These are phyloP conservation scores for Corythoichthys intestinalis DNA, from an alignment of 2,113 vertebrate genomes.

Conservation along the genomic window DNA sequence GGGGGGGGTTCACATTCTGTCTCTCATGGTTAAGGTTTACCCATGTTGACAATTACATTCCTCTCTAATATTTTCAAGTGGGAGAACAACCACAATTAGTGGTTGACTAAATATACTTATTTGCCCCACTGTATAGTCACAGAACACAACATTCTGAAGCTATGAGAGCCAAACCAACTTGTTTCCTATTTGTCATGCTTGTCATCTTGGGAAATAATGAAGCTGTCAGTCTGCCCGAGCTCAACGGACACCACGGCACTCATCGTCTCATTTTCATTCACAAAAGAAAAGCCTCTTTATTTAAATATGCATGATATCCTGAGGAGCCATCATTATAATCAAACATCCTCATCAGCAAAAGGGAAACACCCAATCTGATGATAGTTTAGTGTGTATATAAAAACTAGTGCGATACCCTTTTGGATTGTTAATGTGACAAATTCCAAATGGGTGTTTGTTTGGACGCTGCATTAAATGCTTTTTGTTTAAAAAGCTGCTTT, in stretches of 20 bases:
- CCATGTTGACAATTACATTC: too few relatives aligned
- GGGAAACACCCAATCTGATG: background rate
- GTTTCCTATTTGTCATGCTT: conserved; percentile 4
- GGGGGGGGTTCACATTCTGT: too few relatives aligned
- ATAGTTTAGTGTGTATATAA: background rate
- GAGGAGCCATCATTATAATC: background rate
- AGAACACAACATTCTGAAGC: too few relatives aligned
- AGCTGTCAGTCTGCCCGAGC: background rate
- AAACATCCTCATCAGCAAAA: background rate
- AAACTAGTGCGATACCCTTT: background rate
- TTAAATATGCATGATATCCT: background rate
- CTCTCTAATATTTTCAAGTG: too few relatives aligned
- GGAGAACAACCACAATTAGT: too few relatives aligned
- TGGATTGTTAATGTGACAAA: conserved; percentile 14
- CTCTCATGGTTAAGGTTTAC: too few relatives aligned
- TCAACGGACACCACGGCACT: background rate
- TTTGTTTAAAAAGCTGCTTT: conserved; percentile 32
- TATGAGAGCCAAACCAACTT: background rate
- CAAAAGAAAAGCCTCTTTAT: background rate
- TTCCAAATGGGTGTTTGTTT: conserved; percentile 20
- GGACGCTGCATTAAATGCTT: conserved; percentile 10
- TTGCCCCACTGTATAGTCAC: too few relatives aligned
- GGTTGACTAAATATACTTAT: too few relatives aligned
- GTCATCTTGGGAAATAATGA: conserved; percentile 15
- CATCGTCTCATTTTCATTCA: background rate